Conservation (phyloP, 2,113 vertebrate genomes). For the Scartelaos histophorus region DNA sequence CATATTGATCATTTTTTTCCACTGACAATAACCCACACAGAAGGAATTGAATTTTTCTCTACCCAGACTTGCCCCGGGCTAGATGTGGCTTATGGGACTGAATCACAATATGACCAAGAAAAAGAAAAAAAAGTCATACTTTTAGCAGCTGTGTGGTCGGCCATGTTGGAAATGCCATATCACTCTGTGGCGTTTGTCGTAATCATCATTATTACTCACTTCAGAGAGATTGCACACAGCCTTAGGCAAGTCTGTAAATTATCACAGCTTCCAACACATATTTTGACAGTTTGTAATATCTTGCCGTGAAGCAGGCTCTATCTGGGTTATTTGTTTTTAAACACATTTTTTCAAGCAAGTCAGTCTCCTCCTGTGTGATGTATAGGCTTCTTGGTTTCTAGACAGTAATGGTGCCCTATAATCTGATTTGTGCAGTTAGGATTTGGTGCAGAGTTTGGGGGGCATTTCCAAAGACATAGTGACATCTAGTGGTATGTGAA, state of each 20-base stretch:
- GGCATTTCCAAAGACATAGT: neutral
- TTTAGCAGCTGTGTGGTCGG: conserved; percentile 10
- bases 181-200: conserved; percentile 42
- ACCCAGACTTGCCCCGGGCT: conserved; percentile 27
- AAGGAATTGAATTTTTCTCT: conserved; percentile 42
- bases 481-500: neutral
- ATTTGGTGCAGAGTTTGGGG: neutral
- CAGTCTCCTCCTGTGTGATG: neutral
- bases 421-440: neutral
- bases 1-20: conserved; percentile 43
- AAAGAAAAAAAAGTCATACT: conserved; percentile 37
- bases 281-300: conserved; percentile 52
- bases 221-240: conserved; percentile 14
- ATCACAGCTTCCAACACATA: conserved; percentile 21
- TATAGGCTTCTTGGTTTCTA: neutral
- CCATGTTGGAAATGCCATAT: conserved; percentile 31
- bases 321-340: conserved; percentile 5
- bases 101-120: conserved; percentile 33
- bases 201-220: conserved; percentile 48
- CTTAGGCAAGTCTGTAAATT: conserved; percentile 16
- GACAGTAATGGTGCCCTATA: neutral
- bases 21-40: conserved; percentile 23
- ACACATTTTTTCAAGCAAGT: neutral
- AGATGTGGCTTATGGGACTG: conserved; percentile 26
- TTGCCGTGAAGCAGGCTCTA: conserved; percentile 16